phyloP scores from a whole-genome alignment of 2,797 vertebrate genomes.

The Ctenochaetus hawaiiensis region DNA sequence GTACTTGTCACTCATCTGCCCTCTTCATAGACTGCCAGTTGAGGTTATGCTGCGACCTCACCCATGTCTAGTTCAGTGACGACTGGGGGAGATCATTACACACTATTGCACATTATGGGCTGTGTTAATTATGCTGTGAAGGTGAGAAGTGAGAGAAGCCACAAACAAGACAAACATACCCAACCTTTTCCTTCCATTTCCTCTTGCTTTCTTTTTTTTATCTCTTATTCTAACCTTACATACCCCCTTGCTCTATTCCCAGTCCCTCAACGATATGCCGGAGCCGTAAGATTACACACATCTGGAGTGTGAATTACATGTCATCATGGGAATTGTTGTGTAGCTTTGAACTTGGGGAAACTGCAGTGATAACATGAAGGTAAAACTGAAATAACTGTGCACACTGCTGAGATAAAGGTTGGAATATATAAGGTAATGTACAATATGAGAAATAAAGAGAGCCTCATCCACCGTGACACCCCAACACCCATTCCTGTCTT shows the following conservation, averaged over 20 bases:
- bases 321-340: conserved; percentile 23
- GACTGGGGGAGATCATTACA: conserved; percentile 36
- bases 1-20: conserved; percentile 7
- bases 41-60: conserved; percentile 11
- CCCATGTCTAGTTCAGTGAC: background rate
- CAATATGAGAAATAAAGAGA: conserved; percentile 11
- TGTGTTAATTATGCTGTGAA: conserved; percentile 20
- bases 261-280: conserved; percentile 20
- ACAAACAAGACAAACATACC: conserved; percentile 13
- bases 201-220: background rate
- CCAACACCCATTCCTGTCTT: conserved; percentile 33
- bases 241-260: conserved; percentile 30
- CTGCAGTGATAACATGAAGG: conserved; percentile 16
- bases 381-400: background rate
- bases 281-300: conserved; percentile 15
- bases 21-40: conserved; percentile 9
- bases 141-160: conserved; percentile 7
- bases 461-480: conserved; percentile 2
- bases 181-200: background rate
- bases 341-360: conserved; percentile 29
- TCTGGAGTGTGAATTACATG: conserved; percentile 17
- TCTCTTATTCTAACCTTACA: conserved; percentile 16
- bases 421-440: conserved; percentile 3
- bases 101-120: conserved; percentile 41
- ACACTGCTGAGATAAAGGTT: conserved; percentile 1